Evolutionary conservation across 2,797 vertebrate genomes (phyloP).

Genomic region (Syngnathus acus): DNA sequence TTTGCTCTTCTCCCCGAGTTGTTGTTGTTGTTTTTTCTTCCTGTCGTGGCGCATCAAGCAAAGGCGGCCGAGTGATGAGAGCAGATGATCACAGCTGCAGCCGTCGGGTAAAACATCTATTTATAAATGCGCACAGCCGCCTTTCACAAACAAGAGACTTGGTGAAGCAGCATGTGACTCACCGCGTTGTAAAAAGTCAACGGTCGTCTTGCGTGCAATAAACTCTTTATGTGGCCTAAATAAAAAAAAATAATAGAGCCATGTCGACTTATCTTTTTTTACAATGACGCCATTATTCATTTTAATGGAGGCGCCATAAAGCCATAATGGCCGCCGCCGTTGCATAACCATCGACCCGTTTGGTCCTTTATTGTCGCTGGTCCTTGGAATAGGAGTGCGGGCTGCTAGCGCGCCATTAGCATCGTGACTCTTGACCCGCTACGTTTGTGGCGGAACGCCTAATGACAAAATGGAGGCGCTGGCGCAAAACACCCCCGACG

Average conservation of each 20-base stretch:
- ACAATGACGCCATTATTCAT: background rate
- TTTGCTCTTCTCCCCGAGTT: too few relatives aligned
- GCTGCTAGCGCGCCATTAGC: conserved; percentile 24
- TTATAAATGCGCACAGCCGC: conserved; percentile 34
- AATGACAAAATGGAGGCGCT: conserved; percentile 6
- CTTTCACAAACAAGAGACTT: background rate
- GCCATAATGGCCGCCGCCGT: conserved; percentile 28
- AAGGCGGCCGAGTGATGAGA: conserved; percentile 43
- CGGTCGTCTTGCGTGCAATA: too few relatives aligned
- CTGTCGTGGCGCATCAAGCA: conserved; percentile 52
- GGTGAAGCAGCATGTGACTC: background rate
- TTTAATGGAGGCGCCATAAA: conserved; percentile 32
- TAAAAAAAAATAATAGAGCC: background rate
- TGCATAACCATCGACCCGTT: conserved; percentile 41
- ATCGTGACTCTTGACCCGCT: conserved; percentile 29
- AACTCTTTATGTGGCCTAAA: background rate
- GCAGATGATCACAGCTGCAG: conserved; percentile 46
- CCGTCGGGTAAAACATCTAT: conserved; percentile 60
- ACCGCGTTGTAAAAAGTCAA: background rate
- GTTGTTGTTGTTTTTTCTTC: background rate
- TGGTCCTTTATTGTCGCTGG: conserved; percentile 33
- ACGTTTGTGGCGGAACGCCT: conserved; percentile 2
- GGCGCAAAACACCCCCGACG: background rate
- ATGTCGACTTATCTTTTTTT: background rate
- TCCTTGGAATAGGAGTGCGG: conserved; percentile 40